Evolutionary conservation across 1,140 invertebrate species (phyloP), one percentile per base, ranked within the genome.

Genomic region (Eueides isabella): DNA sequence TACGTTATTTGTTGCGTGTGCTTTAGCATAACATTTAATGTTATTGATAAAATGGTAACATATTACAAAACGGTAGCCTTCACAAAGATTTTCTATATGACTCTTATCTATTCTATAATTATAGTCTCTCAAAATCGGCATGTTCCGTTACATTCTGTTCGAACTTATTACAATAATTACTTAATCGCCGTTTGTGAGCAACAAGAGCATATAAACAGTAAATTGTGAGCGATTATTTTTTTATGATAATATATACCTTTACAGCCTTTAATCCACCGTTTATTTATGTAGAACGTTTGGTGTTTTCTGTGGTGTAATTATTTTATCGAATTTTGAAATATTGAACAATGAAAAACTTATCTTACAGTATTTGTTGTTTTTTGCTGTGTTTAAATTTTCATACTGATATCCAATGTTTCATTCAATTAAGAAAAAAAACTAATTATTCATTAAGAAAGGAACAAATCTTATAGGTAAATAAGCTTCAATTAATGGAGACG

Each of bases 91-190:
- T 72, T 77, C 35, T 74, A 68, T 72, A 75, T 68, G 1, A 28
- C 6, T 16, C 6, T n/a, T 62, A 62, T 63, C 76, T 72, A 72
- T 79, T 67, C 62, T 48, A 74, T 68, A 72, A 67, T 72, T 77
- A 81, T 79, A 79, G 48, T 9, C 62, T 68, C 71, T 72, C 71
- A 61, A 85, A 87, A 86, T 88, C 76, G 81, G 77, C 78, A 76
- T 79, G 78, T 85, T 78, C 85, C 82, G 81, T 85, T 82, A 81
- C 61, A 76, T 82, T 82, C 81, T 74, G 70, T 79, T 44, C 67
- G 71, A 79, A 83, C 75, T 80, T 82, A 87, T 86, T 81, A 83
- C 62, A 76, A 83, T 89, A 87, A 87, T 86, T 86, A 88, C 85
- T 85, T 88, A 88, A 88, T 86, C 79, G 80, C 68, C 26, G 31